These are phyloP conservation scores for Acanthornis magna DNA, from an alignment of 2,797 vertebrate genomes.

Conservation along the genomic window DNA sequence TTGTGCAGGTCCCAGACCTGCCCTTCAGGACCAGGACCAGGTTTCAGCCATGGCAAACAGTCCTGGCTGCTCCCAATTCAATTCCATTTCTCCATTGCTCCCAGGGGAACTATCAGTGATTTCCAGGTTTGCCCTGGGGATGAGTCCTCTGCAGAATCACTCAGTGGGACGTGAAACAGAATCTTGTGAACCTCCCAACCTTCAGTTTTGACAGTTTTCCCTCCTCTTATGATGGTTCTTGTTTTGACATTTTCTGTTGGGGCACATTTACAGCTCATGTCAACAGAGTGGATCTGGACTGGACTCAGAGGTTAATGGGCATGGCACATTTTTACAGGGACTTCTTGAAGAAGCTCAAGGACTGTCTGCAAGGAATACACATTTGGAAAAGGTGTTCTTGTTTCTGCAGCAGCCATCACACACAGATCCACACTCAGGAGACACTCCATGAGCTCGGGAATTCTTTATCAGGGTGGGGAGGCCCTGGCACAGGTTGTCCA, in stretches of 20 bases:
- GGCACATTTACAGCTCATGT: not conserved
- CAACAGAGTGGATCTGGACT: not conserved
- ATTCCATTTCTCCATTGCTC: not conserved
- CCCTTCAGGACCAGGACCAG: not conserved
- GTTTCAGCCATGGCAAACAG: not conserved
- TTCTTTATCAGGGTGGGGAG: not conserved
- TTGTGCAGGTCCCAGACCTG: not conserved
- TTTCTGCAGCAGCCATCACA: not conserved
- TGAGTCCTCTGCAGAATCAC: not conserved
- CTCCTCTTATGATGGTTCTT: not conserved
- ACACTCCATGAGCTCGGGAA: not conserved
- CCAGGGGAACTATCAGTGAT: not conserved
- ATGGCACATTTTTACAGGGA: not conserved
- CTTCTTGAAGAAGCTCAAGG: not conserved
- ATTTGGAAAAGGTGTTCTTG: not conserved
- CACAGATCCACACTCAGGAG: not conserved
- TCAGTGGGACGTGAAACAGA: rapidly evolving
- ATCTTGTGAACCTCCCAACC: not conserved
- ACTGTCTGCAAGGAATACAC: not conserved
- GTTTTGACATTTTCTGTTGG: not conserved
- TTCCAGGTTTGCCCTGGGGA: not conserved
- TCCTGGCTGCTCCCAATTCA: not conserved
- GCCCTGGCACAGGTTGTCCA: not conserved
- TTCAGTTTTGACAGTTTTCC: not conserved
- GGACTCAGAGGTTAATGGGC: not conserved